These are phyloP conservation scores for Odontothrips loti DNA, from an alignment of 2,888 invertebrate species.

Conservation along the genomic window DNA sequence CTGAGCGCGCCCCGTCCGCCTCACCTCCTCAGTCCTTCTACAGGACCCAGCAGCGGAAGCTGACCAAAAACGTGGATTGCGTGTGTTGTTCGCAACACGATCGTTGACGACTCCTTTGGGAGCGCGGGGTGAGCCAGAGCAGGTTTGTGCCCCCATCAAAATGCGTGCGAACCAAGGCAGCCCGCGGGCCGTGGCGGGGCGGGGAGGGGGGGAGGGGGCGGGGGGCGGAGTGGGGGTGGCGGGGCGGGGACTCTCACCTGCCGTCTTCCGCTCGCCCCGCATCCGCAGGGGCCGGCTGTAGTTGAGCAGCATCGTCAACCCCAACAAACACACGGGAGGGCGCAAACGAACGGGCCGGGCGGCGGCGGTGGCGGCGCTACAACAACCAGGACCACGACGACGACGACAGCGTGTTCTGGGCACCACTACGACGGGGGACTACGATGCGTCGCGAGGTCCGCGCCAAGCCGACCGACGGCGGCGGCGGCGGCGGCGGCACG, in stretches of 20 bases:
- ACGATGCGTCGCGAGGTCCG: background rate
- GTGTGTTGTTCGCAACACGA: no score
- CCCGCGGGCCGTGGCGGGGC: no score
- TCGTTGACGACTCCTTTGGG: background rate
- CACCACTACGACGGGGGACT: background rate
- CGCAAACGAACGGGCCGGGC: background rate
- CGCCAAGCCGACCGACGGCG: constrained; percentile 36
- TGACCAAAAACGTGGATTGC: no score
- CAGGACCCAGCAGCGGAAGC: no score
- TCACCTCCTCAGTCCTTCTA: no score
- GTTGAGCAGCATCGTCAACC: constrained; percentile 47
- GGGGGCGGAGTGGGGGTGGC: background rate
- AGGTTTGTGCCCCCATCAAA: background rate
- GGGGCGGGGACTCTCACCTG: background rate
- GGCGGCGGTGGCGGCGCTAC: background rate
- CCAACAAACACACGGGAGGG: constrained; percentile 41
- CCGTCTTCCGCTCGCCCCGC: constrained; percentile 34
- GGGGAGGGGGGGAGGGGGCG: no score
- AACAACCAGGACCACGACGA: no score
- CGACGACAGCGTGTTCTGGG: no score
- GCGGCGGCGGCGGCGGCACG: constrained; percentile 44
- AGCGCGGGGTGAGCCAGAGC: background rate
- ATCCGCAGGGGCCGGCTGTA: constrained; percentile 9
- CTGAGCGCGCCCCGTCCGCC: no score
- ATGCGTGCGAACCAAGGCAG: background rate